Evolutionary conservation across 2,113 vertebrate genomes (phyloP).

Genomic region (Pongo pygmaeus): DNA sequence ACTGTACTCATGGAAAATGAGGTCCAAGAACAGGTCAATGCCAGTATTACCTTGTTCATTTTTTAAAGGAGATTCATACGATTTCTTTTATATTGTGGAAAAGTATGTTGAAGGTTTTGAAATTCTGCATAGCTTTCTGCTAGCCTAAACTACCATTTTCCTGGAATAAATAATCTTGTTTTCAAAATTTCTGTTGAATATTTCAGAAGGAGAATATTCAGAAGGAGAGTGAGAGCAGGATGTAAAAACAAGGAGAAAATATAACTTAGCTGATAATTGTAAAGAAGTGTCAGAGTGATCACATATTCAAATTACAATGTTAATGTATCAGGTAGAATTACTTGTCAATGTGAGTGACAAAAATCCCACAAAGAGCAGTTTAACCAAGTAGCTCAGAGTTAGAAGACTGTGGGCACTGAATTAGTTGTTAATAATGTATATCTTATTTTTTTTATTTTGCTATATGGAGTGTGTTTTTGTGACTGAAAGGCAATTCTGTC

Average conservation of each 20-base stretch:
- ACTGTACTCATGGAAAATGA: slow-evolving; percentile 43
- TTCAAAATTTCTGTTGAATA: background rate
- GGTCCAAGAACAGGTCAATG: slow-evolving; percentile 12
- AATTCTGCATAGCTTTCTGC: background rate
- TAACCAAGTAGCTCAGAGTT: background rate
- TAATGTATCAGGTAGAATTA: background rate
- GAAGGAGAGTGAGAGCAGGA: background rate
- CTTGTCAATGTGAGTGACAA: background rate
- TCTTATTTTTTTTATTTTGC: background rate
- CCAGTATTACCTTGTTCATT: background rate
- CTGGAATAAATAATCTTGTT: background rate
- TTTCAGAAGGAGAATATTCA: background rate
- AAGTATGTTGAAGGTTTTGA: background rate
- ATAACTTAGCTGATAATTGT: background rate
- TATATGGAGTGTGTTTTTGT: background rate
- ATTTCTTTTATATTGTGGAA: background rate
- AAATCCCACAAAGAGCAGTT: background rate
- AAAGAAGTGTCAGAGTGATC: background rate
- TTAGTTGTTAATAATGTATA: background rate
- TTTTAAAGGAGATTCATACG: background rate
- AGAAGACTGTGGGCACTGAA: background rate
- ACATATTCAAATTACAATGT: background rate
- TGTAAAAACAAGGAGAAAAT: background rate
- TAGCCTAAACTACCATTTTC: background rate
- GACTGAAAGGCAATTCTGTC: background rate